Base-by-base conservation (phyloP, 2,113 vertebrate species). In the Larimichthys polyactis region DNA sequence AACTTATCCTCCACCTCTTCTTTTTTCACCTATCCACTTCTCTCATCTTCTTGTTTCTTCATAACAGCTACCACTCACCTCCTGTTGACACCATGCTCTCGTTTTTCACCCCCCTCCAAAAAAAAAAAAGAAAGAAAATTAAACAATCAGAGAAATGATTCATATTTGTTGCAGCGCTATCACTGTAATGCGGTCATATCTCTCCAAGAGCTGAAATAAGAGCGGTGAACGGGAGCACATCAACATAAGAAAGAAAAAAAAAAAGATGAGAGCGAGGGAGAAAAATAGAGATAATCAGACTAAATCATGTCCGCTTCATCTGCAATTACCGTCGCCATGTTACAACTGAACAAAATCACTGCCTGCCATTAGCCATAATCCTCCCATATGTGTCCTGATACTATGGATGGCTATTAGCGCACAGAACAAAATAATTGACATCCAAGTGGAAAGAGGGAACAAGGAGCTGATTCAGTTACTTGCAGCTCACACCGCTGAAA, bases 271-370 rank as follows among this genome's bases (percentile, higher is more conserved):
- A 17, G 7, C 11, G n/a, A 44, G 29, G 16, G 36, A 40, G 75
- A 63, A 88, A 88, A 74, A 81, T 71, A 44, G 73, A 81, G 46
- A 75, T 87, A 85, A 87, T 91, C 72, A 87, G 72, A 15, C 32
- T 65, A 32, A 87, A 87, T 81, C 64, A 79, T n/a, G 54, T 70
- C 16, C 6, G 17, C 75, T 71, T 83, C 75, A 79, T 87, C 57
- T 71, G 51, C 75, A 82, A 68, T 87, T 77, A 84, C 66, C 10
- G 83, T 89, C 87, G 82, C 83, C 32, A 75, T 19, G 78, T 57
- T 79, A 82, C 80, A 10, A 63, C 78, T 48, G 51, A 83, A 75
- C 73, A 40, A 81, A 89, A 69, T 78, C 67, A 69, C 49, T 32
- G 57, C 65, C 79, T 65, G 16, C 48, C 43, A 88, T 90, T 79